Base-by-base conservation (phyloP, 2,888 invertebrate species). In the Brachypterus glaber region DNA sequence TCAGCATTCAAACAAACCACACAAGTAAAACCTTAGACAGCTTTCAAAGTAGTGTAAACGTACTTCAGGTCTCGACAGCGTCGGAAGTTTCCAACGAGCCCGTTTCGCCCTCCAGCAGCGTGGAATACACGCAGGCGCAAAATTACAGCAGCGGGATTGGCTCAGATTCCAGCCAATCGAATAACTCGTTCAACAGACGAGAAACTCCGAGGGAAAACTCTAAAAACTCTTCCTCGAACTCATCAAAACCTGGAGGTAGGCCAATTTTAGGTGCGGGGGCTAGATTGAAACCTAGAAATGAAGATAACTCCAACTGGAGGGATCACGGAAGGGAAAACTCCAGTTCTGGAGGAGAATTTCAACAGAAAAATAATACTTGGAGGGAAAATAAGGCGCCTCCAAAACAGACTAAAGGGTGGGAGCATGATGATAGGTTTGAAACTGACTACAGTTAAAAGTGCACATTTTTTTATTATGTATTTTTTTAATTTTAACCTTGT, bases 371-470 rank as follows among this genome's bases (percentile, higher is more conserved):
- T 30, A 37, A 37, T 7, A 35, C 25, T 46, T 41, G 43, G 1
- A 37, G 26, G 3, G 43, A 46, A 17, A 45, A 42, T 29, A 45
- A 47, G 24, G 37, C 37, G 25, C 43, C 41, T 17, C 40, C 32
- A 15, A 52, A 39, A 41, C 47, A 37, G 29, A 53, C 49, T 37
- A 61, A 62, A 42, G 62, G 61, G 1, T 64, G 63, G 62, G 62
- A 64, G 40, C 63, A 64, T 35, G 64, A 64, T 41, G 64, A 64
- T 35, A 50, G 64, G 43, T 63, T 64, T 45, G 62, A 63, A 26
- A 63, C 53, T 38, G 60, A 63, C 49, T 64, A 64, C 46, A 58
- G 57, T 54, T 59, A 52, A 47, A 35, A n/a, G n/a, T n/a, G n/a
- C n/a, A n/a, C n/a, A n/a, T n/a, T n/a, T n/a, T n/a, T n/a, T n/a